Percentiles rank a stretch among this genome's conserved stretches.
These are phyloP conservation scores for Euura lappo DNA, from an alignment of 1,140 invertebrate species.

Conservation along the genomic window DNA sequence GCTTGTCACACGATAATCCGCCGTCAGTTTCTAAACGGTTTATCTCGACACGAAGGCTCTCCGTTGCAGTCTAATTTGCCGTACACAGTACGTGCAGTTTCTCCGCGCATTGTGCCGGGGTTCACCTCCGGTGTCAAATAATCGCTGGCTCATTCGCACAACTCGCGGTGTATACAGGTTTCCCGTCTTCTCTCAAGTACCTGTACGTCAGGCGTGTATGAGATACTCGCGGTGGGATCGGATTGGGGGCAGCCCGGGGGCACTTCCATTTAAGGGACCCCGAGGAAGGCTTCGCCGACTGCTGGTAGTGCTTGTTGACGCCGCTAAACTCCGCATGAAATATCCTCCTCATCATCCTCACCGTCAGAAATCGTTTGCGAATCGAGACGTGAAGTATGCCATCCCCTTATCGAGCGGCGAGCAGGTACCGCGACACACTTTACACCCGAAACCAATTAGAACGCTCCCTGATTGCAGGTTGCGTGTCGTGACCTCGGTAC, in stretches of 20 bases:
- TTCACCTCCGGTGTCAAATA: too few species aligned
- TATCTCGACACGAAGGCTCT: neutral
- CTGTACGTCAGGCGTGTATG: neutral
- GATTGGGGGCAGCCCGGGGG: constrained; percentile 33
- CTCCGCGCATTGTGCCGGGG: too few species aligned
- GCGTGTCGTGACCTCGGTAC: neutral
- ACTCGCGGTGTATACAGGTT: too few species aligned
- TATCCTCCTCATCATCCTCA: too few species aligned
- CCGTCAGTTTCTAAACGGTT: constrained; percentile 2
- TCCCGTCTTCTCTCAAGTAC: too few species aligned
- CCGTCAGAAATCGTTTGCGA: neutral
- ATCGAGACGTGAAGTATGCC: constrained; percentile 2
- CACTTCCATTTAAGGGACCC: constrained; percentile 40
- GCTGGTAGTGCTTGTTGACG: too few species aligned
- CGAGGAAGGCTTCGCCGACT: neutral
- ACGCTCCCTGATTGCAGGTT: neutral
- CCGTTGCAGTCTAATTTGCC: neutral
- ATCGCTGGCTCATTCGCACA: too few species aligned
- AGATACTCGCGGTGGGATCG: constrained; percentile 18
- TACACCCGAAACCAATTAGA: neutral
- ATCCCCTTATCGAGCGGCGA: neutral
- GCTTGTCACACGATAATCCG: neutral
- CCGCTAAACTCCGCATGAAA: too few species aligned
- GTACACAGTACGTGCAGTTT: too few species aligned
- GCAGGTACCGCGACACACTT: neutral